Conservation (phyloP, 2,113 vertebrate genomes). For the Microcebus ravelobensis region DNA sequence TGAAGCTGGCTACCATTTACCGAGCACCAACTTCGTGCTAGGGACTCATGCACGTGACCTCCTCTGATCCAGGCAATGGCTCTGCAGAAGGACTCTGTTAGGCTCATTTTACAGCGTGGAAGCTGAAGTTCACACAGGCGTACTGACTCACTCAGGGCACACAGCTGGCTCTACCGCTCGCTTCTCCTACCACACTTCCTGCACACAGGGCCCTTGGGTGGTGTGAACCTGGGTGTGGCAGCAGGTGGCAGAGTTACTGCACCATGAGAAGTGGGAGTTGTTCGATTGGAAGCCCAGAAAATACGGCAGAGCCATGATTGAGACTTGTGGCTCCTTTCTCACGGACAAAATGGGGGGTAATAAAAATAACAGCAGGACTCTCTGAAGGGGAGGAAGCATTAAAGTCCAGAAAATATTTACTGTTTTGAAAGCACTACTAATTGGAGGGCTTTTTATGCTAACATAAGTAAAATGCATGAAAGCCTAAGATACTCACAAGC, state of each 20-base stretch:
- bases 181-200: fast-evolving
- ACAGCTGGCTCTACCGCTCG: not conserved
- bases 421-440: not conserved
- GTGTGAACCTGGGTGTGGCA: not conserved
- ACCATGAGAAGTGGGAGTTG: not conserved
- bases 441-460: not conserved
- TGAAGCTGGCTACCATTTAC: not conserved
- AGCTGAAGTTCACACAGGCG: not conserved
- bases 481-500: not conserved
- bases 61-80: not conserved
- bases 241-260: not conserved
- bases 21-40: not conserved
- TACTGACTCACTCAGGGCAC: not conserved
- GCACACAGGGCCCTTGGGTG: not conserved
- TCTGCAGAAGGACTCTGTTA: not conserved
- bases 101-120: not conserved
- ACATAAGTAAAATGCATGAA: not conserved
- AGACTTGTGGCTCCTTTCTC: not conserved
- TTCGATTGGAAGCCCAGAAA: not conserved
- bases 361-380: not conserved
- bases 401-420: not conserved
- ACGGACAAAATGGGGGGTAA: not conserved
- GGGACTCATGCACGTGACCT: not conserved
- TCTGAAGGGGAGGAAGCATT: not conserved
- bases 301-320: not conserved